phyloP scores from a whole-genome alignment of 2,888 invertebrate genomes.

The Sarcophaga caerulescens region DNA sequence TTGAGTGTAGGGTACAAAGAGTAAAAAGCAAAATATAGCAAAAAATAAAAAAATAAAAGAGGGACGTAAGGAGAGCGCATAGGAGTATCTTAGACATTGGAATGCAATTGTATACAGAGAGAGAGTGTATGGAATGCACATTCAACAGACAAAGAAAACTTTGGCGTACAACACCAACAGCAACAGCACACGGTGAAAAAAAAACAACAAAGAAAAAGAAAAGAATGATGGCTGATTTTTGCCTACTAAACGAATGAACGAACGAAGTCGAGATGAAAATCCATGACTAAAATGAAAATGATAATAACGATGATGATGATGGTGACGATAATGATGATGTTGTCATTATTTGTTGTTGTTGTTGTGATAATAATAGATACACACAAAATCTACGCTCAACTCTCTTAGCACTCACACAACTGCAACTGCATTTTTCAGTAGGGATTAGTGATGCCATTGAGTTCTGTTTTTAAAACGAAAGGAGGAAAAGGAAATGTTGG shows the following conservation, averaged over 20 bases:
- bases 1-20: neutral
- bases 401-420: slow-evolving; percentile 2
- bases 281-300: slow-evolving; percentile 45
- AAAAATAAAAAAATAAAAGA: neutral
- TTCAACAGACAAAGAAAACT: slow-evolving; percentile 64
- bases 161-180: slow-evolving; percentile 27
- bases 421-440: neutral
- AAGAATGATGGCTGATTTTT: slow-evolving; percentile 59
- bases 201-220: slow-evolving; percentile 1
- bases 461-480: neutral
- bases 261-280: slow-evolving; percentile 37
- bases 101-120: slow-evolving; percentile 58
- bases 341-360: neutral
- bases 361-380: slow-evolving; percentile 45
- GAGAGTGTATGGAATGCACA: slow-evolving; percentile 55
- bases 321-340: slow-evolving; percentile 17
- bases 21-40: slow-evolving; percentile 23
- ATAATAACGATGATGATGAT: slow-evolving; percentile 32
- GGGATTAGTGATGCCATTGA: slow-evolving; percentile 1
- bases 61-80: neutral
- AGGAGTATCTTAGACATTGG: slow-evolving; percentile 56
- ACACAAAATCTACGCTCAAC: slow-evolving; percentile 20
- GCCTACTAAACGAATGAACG: slow-evolving; percentile 32
- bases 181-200: neutral
- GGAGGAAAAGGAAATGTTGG: no score